Conservation (phyloP, 2,797 vertebrate genomes). For the Epinephelus coioides region DNA sequence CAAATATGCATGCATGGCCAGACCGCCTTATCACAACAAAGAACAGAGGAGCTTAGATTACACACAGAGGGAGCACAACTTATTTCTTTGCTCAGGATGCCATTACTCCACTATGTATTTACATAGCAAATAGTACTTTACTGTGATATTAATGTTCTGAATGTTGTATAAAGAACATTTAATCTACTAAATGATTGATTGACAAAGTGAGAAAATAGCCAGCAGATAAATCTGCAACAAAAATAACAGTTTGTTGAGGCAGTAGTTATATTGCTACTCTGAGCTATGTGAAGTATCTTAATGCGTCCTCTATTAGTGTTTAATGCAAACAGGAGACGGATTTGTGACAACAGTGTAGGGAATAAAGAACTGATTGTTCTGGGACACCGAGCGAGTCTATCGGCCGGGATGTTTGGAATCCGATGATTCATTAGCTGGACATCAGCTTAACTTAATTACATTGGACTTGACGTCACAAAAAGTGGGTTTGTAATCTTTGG, state of each 20-base stretch:
- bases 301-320: conserved; percentile 22
- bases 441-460: conserved; percentile 70
- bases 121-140: no score
- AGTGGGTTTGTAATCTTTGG: conserved; percentile 66
- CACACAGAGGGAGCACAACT: no score
- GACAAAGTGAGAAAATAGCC: not conserved
- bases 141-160: no score
- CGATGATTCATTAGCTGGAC: conserved; percentile 71
- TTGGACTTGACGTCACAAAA: conserved; percentile 59
- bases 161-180: no score
- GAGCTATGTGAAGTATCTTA: conserved; percentile 19
- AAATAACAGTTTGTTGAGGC: not conserved
- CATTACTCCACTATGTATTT: no score
- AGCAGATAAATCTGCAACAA: not conserved
- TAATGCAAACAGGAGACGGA: conserved; percentile 27
- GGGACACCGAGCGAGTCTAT: conserved; percentile 36
- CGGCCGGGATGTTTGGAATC: conserved; percentile 52
- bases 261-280: not conserved
- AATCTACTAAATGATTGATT: not conserved
- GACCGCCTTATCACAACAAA: no score
- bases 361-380: conserved; percentile 58
- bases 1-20: no score
- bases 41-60: no score
- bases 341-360: conserved; percentile 19
- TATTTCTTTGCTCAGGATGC: no score